These are phyloP conservation scores for Oncorhynchus masou DNA, from an alignment of 2,113 vertebrate genomes.

Conservation along the genomic window DNA sequence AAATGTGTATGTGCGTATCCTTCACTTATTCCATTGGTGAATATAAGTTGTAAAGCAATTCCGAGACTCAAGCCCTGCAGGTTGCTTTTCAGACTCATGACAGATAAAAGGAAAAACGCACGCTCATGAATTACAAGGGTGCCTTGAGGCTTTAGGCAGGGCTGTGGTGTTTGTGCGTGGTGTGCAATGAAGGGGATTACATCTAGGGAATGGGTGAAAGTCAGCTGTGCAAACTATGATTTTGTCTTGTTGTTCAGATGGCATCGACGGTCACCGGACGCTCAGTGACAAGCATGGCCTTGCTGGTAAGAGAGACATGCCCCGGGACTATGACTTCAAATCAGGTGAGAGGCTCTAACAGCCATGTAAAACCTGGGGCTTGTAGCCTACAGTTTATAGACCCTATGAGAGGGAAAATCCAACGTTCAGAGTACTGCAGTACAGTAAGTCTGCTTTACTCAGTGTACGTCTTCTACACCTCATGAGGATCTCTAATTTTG, in stretches of 20 bases:
- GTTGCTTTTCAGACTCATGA: slow-evolving; percentile 44
- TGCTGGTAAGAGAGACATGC: slow-evolving; percentile 86
- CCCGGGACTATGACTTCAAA: slow-evolving; percentile 75
- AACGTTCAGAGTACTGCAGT: not conserved
- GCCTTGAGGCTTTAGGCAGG: slow-evolving; percentile 28
- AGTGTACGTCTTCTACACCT: not conserved
- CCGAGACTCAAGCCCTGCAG: slow-evolving; percentile 75
- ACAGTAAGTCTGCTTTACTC: not conserved
- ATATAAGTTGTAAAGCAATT: slow-evolving; percentile 64
- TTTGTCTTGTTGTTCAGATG: slow-evolving; percentile 79
- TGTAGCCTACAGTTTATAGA: not conserved
- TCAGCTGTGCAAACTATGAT: slow-evolving; percentile 21
- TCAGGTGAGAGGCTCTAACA: slow-evolving; percentile 73
- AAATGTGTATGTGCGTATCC: slow-evolving; percentile 3
- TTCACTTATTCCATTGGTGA: slow-evolving; percentile 15
- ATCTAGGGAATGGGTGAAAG: not conserved
- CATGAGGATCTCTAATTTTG: slow-evolving; percentile 9
- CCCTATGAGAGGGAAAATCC: not conserved
- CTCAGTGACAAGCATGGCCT: slow-evolving; percentile 83
- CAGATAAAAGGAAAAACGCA: slow-evolving; percentile 19
- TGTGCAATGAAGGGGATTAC: slow-evolving; percentile 25
- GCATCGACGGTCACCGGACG: slow-evolving; percentile 85
- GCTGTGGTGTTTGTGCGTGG: slow-evolving; percentile 31
- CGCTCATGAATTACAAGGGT: slow-evolving; percentile 31
- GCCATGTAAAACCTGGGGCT: not conserved